Evolutionary conservation across 2,888 invertebrate species (phyloP).

Genomic region (Drosophila aldrichi): DNA sequence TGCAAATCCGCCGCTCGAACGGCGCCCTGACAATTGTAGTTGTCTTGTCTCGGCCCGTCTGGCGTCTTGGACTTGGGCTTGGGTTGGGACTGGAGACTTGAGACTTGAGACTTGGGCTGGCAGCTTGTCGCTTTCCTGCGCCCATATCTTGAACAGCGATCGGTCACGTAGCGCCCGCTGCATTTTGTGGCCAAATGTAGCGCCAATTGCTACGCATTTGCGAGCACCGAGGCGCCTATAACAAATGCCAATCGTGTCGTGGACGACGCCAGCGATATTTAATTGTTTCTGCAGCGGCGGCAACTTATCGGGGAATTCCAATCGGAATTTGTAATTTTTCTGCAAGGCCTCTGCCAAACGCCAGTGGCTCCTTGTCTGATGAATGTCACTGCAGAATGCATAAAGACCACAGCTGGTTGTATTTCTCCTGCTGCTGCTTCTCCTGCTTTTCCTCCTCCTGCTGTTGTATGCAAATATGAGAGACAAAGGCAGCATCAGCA

Average conservation of each 20-base stretch:
- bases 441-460: conserved; percentile 9
- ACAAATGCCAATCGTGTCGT: conserved; percentile 82
- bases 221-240: conserved; percentile 81
- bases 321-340: conserved; percentile 84
- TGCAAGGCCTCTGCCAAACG: conserved; percentile 56
- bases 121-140: conserved; percentile 66
- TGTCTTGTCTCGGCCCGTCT: conserved; percentile 39
- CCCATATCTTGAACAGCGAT: conserved; percentile 70
- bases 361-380: conserved; percentile 72
- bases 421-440: conserved; percentile 24
- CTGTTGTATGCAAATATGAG: conserved; percentile 74
- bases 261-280: conserved; percentile 83
- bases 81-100: not conserved
- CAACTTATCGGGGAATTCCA: conserved; percentile 82
- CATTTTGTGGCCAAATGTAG: conserved; percentile 82
- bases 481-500: conserved; percentile 50
- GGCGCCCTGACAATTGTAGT: conserved; percentile 78
- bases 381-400: conserved; percentile 75
- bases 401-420: conserved; percentile 24
- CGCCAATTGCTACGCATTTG: conserved; percentile 79
- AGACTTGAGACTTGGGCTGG: conserved; percentile 14
- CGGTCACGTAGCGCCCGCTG: conserved; percentile 74
- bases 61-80: conserved; percentile 20
- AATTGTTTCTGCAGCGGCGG: conserved; percentile 82
- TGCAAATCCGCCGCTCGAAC: conserved; percentile 66